Evolutionary conservation across 2,888 invertebrate species (phyloP).

Genomic region (Serrognathus titanus): DNA sequence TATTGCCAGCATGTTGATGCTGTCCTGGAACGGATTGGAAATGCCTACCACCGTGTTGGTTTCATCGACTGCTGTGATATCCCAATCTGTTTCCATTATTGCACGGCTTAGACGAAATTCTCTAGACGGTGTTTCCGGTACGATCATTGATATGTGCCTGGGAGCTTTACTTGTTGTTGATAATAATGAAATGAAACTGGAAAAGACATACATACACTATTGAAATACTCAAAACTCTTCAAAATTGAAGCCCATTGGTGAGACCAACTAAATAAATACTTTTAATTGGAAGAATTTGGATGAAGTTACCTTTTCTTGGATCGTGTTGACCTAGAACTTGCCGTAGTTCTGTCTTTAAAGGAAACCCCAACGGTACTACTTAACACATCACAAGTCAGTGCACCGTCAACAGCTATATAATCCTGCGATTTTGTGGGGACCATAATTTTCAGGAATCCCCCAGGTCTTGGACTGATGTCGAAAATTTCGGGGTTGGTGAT

Average conservation of each 20-base stretch:
- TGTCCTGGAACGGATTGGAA: constrained; percentile 12
- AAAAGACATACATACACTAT: too few relatives aligned
- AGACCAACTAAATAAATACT: too few relatives aligned
- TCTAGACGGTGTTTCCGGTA: constrained; percentile 11
- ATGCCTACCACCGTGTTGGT: constrained; percentile 15
- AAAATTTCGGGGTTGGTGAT: constrained; percentile 14
- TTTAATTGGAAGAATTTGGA: too few relatives aligned
- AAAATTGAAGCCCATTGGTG: too few relatives aligned
- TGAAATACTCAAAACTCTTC: too few relatives aligned
- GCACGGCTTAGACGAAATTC: constrained; percentile 17
- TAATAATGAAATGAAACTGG: too few relatives aligned
- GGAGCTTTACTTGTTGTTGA: too few relatives aligned
- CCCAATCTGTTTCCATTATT: constrained; percentile 18
- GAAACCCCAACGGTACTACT: too few relatives aligned
- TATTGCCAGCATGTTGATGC: constrained; percentile 27
- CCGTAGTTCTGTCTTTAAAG: too few relatives aligned
- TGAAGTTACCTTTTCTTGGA: constrained; percentile 6
- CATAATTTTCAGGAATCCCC: constrained; percentile 21
- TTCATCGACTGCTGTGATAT: constrained; percentile 12
- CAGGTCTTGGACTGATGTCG: constrained; percentile 18
- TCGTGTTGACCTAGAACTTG: too few relatives aligned
- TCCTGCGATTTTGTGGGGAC: constrained; percentile 14
- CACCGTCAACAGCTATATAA: constrained; percentile 6
- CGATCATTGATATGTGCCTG: too few relatives aligned
- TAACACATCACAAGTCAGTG: not conserved